Conservation (phyloP, 2,113 vertebrate genomes). For the Leptobrachium leishanense region DNA sequence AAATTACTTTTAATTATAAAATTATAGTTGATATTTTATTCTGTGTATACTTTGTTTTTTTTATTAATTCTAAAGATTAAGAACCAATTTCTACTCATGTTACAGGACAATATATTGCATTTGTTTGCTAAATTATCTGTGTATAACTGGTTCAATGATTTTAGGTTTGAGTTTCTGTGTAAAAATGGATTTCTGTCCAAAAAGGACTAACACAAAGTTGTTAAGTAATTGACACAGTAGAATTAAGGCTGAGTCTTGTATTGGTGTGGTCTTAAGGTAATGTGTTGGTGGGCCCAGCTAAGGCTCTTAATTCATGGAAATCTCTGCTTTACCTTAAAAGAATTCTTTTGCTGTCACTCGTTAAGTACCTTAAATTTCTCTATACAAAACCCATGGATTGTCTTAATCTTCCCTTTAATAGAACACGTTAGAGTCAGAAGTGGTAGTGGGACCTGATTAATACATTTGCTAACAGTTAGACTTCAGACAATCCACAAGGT, state of each 20-base stretch:
- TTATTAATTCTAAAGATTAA: no score
- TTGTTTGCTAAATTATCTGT: no score
- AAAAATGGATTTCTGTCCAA: neutral
- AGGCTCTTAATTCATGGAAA: constrained; percentile 61
- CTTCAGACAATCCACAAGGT: neutral
- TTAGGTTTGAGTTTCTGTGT: no score
- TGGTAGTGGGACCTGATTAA: constrained; percentile 20
- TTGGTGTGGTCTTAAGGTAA: constrained; percentile 61
- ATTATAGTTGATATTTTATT: no score
- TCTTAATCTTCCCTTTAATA: constrained; percentile 67
- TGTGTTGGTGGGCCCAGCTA: constrained; percentile 63
- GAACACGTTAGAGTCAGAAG: constrained; percentile 32
- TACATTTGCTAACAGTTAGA: neutral
- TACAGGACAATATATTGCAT: no score
- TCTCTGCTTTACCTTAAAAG: constrained; percentile 58
- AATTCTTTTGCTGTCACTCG: constrained; percentile 78
- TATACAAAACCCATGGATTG: constrained; percentile 68
- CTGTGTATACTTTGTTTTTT: no score
- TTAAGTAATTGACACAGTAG: constrained; percentile 28
- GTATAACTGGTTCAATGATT: no score
- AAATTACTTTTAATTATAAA: no score
- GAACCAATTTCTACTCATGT: no score
- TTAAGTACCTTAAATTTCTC: constrained; percentile 74
- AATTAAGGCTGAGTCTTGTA: constrained; percentile 40
- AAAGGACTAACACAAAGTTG: constrained; percentile 4